Evolutionary conservation across 2,888 invertebrate genomes (phyloP).

Genomic region (Ochlodes sylvanus): DNA sequence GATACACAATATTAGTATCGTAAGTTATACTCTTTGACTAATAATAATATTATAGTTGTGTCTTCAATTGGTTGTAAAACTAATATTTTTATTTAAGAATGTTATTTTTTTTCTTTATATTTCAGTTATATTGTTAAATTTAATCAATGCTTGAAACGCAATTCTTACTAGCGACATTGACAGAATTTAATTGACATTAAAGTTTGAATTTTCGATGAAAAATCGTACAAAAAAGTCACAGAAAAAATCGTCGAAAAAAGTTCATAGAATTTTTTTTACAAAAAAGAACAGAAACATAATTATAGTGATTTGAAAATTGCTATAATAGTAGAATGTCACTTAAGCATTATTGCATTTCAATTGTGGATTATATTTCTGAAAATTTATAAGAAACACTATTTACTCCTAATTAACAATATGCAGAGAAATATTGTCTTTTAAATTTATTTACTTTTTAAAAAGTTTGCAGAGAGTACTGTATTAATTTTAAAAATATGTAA

Average conservation of each 20-base stretch:
- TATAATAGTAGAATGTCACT: too few species aligned
- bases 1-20: slow-evolving; percentile 32
- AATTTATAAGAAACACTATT: background rate
- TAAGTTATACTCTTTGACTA: slow-evolving; percentile 27
- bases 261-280: too few species aligned
- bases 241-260: too few species aligned
- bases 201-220: too few species aligned
- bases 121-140: slow-evolving; percentile 9
- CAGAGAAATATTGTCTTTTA: too few species aligned
- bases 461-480: background rate
- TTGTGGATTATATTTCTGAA: background rate
- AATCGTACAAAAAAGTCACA: too few species aligned
- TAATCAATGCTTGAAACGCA: too few species aligned
- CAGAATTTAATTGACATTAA: too few species aligned
- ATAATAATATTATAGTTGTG: slow-evolving; percentile 14
- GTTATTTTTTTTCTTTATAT: slow-evolving; percentile 9
- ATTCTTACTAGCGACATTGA: too few species aligned
- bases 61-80: slow-evolving; percentile 28
- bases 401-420: background rate
- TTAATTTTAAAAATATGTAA: background rate
- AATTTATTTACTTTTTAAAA: background rate
- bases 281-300: too few species aligned
- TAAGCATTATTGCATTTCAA: too few species aligned
- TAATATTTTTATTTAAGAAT: slow-evolving; percentile 23
- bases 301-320: too few species aligned